Evolutionary conservation across 2,888 invertebrate genomes (phyloP).

Genomic region (Lochmaea crataegi): DNA sequence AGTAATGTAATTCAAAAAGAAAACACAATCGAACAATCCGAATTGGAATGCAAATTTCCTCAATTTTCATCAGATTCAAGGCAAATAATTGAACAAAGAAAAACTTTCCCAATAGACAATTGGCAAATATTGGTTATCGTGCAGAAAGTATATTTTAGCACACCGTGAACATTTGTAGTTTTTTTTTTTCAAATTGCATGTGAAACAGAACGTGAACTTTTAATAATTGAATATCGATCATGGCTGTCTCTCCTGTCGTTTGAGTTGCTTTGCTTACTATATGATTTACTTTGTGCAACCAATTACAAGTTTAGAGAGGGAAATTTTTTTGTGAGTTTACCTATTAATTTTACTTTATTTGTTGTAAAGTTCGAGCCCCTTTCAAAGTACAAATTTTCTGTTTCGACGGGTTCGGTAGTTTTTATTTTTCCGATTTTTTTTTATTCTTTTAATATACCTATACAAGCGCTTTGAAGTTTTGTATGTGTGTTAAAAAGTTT

Average conservation of each 20-base stretch:
- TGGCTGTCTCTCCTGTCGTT: slow-evolving; percentile 45
- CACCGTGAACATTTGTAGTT: slow-evolving; percentile 45
- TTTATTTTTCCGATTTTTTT: slow-evolving; percentile 22
- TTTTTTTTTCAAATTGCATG: slow-evolving; percentile 43
- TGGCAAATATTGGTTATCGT: slow-evolving; percentile 49
- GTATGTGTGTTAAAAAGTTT: slow-evolving; percentile 23
- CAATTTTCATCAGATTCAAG: slow-evolving; percentile 38
- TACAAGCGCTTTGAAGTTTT: slow-evolving; percentile 31
- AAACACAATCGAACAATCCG: slow-evolving; percentile 33
- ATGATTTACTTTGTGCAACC: slow-evolving; percentile 60
- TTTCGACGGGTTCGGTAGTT: slow-evolving; percentile 52
- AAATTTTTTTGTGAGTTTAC: slow-evolving; percentile 48
- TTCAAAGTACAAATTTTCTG: slow-evolving; percentile 52
- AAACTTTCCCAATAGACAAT: slow-evolving; percentile 47
- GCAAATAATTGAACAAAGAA: slow-evolving; percentile 44
- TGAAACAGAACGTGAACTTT: slow-evolving; percentile 55
- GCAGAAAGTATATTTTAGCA: slow-evolving; percentile 45
- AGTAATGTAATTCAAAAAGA: slow-evolving; percentile 25
- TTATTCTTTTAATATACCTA: slow-evolving; percentile 15
- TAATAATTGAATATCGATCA: slow-evolving; percentile 57
- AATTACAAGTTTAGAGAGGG: slow-evolving; percentile 57
- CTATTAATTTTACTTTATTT: slow-evolving; percentile 48
- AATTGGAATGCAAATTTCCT: slow-evolving; percentile 40
- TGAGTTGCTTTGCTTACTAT: slow-evolving; percentile 54
- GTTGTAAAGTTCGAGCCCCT: slow-evolving; percentile 42